A percentile compares a stretch with the other conserved stretches of the same genome.
Evolutionary conservation across 2,888 invertebrate species (phyloP).

Genomic region (Formica aserva): DNA sequence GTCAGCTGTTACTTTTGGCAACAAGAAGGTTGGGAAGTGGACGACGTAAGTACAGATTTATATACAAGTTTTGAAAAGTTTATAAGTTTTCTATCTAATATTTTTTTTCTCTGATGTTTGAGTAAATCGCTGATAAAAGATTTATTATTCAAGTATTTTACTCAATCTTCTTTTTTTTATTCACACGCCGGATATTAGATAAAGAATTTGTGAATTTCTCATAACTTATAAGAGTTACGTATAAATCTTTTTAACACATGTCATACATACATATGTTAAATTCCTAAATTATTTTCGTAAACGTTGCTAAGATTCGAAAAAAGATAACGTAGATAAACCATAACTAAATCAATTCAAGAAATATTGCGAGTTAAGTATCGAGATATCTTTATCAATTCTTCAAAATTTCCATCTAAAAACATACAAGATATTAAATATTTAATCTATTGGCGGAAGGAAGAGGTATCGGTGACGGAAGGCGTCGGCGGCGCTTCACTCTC

Average conservation of each 20-base stretch:
- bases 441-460: not conserved
- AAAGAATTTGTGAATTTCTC: not conserved
- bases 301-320: too few species aligned
- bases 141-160: not conserved
- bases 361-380: not conserved
- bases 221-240: not conserved
- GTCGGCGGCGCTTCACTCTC: not conserved
- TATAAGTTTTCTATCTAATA: not conserved
- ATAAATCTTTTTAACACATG: not conserved
- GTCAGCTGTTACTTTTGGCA: constrained; percentile 94
- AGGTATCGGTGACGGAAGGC: not conserved
- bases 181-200: not conserved
- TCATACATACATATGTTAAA: not conserved
- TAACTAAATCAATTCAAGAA: not conserved
- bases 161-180: not conserved
- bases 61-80: not conserved
- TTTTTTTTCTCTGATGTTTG: not conserved
- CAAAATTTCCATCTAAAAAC: not conserved
- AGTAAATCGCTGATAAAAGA: not conserved
- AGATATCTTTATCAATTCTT: not conserved
- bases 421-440: constrained; percentile 34
- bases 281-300: not conserved
- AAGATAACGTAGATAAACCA: too few species aligned
- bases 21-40: constrained; percentile 94
- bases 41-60: constrained; percentile 87